Evolutionary conservation across 2,888 invertebrate genomes (phyloP).

Genomic region (Nomada fabriciana): DNA sequence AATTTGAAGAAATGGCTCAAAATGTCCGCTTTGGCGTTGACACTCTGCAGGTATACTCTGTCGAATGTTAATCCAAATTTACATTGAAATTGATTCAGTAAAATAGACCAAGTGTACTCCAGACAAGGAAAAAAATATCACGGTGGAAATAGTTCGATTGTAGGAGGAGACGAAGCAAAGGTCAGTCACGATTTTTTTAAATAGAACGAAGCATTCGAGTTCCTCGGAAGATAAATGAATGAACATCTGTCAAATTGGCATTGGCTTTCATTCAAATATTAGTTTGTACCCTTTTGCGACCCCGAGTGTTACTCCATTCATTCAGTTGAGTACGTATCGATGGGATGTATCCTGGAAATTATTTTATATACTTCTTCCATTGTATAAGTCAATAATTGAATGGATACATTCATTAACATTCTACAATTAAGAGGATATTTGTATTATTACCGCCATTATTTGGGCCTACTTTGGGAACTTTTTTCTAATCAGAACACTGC

Average conservation of each 20-base stretch:
- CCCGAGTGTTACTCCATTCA: background rate
- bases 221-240: background rate
- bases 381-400: too few relatives aligned
- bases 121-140: background rate
- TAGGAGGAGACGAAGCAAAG: background rate
- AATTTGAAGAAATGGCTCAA: background rate
- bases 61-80: background rate
- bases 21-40: background rate
- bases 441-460: too few relatives aligned
- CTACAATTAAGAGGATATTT: too few relatives aligned
- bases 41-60: too few relatives aligned
- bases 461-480: too few relatives aligned
- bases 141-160: conserved; percentile 4
- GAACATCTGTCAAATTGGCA: conserved; percentile 5
- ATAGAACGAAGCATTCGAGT: conserved; percentile 2
- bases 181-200: conserved; percentile 2
- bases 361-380: too few relatives aligned
- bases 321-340: background rate
- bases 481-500: too few relatives aligned
- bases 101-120: background rate
- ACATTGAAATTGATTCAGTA: background rate
- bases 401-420: too few relatives aligned
- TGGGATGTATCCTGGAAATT: background rate
- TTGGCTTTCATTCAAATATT: conserved; percentile 5
- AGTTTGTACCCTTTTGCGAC: background rate